Evolutionary conservation across 2,888 invertebrate genomes (phyloP).

Genomic region (Keiferia lycopersicella): DNA sequence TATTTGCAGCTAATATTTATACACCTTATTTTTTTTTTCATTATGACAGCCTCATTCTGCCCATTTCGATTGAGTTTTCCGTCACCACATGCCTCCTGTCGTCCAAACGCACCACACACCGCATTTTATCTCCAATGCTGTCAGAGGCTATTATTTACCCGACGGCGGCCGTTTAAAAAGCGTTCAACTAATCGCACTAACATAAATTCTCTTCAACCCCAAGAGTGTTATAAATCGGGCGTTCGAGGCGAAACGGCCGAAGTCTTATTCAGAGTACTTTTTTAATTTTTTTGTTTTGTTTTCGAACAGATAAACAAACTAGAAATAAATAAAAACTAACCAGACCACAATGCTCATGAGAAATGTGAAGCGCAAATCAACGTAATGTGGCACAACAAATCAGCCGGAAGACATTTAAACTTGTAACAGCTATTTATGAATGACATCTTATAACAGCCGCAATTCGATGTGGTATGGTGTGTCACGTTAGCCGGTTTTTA

Average conservation of each 20-base stretch:
- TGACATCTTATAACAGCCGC: too few relatives aligned
- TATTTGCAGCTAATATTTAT: too few relatives aligned
- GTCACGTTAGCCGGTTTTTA: too few relatives aligned
- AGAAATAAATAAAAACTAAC: too few relatives aligned
- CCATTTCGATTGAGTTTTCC: neutral
- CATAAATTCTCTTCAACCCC: conserved; percentile 52
- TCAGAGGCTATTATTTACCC: conserved; percentile 44
- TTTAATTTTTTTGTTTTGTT: neutral
- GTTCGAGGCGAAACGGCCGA: conserved; percentile 15
- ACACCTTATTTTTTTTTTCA: too few relatives aligned
- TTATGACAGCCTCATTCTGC: too few relatives aligned
- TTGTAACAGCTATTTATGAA: too few relatives aligned
- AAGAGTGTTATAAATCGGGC: conserved; percentile 44
- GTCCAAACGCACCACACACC: neutral
- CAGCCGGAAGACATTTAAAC: too few relatives aligned
- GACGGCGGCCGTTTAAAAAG: conserved; percentile 54
- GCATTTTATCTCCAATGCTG: conserved; percentile 16
- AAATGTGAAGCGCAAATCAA: too few relatives aligned
- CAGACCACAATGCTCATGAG: too few relatives aligned
- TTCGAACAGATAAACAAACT: neutral
- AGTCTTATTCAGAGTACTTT: conserved; percentile 8
- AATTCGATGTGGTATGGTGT: too few relatives aligned
- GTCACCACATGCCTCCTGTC: neutral
- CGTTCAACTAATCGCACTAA: conserved; percentile 57
- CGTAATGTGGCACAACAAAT: too few relatives aligned